A percentile compares a stretch with the other conserved stretches of the same genome.
Evolutionary conservation across 2,113 vertebrate species (phyloP).

Genomic region (Gallinago paraguaiae): DNA sequence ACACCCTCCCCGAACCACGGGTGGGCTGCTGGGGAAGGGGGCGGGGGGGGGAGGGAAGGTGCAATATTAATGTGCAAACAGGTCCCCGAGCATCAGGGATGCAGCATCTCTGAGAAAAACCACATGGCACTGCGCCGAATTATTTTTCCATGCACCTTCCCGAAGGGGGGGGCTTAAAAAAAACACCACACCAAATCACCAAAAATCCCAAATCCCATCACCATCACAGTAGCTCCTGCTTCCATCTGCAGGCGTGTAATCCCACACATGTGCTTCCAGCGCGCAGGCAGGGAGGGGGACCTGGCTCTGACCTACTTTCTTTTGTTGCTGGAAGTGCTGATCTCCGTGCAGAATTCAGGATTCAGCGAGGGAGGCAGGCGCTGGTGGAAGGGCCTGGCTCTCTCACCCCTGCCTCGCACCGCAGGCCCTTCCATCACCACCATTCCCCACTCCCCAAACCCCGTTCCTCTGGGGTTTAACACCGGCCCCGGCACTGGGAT

Average conservation of each 20-base stretch:
- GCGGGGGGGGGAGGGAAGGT: neutral
- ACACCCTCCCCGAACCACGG: neutral
- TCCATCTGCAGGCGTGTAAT: conserved; percentile 42
- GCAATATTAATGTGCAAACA: neutral
- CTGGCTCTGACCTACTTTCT: conserved; percentile 78
- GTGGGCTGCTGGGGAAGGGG: neutral
- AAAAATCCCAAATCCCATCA: no score
- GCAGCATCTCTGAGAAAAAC: neutral
- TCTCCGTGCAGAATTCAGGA: conserved; percentile 74
- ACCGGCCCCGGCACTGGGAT: neutral
- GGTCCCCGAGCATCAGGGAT: accelerated
- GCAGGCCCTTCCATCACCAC: neutral
- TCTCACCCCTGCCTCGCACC: conserved; percentile 24
- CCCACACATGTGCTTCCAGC: conserved; percentile 34
- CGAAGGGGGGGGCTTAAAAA: neutral
- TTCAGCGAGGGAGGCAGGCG: conserved; percentile 52
- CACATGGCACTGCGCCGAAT: accelerated
- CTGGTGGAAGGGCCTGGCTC: neutral
- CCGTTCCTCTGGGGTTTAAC: neutral
- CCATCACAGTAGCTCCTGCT: neutral
- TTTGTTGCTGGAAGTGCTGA: conserved; percentile 79
- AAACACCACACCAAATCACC: neutral
- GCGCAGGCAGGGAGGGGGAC: conserved; percentile 38
- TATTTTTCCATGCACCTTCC: neutral
- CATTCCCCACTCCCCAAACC: neutral